Evolutionary conservation across 2,113 vertebrate genomes (phyloP).

Genomic region (Tringa solitaria): DNA sequence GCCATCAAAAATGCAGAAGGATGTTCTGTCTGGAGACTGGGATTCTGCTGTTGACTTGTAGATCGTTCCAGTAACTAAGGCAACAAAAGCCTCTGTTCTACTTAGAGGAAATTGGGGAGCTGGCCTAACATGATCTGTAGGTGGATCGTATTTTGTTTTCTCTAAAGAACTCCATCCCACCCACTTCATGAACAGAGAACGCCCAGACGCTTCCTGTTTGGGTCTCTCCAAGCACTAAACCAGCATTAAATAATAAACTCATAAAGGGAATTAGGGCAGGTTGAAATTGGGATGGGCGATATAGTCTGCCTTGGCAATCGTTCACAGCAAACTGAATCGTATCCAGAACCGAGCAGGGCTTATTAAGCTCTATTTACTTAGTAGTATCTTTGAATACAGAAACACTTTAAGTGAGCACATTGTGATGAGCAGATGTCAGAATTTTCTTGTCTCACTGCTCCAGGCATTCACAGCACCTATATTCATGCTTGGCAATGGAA

Average conservation of each 20-base stretch:
- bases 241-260: constrained; percentile 55
- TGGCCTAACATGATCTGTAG: constrained; percentile 38
- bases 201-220: constrained; percentile 59
- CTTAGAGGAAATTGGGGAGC: constrained; percentile 34
- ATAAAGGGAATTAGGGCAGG: constrained; percentile 52
- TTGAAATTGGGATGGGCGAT: constrained; percentile 25
- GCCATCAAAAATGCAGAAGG: background rate
- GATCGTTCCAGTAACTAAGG: constrained; percentile 36
- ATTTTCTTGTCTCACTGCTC: background rate
- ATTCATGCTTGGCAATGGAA: background rate
- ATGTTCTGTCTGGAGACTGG: background rate
- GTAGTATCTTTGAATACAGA: background rate
- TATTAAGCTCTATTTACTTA: background rate
- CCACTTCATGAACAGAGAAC: constrained; percentile 43
- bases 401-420: background rate
- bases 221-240: constrained; percentile 23
- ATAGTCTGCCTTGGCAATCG: constrained; percentile 22
- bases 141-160: constrained; percentile 54
- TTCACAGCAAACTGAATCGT: constrained; percentile 37
- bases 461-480: background rate
- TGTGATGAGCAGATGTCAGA: background rate
- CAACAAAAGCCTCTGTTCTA: constrained; percentile 32
- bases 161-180: constrained; percentile 44
- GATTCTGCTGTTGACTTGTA: constrained; percentile 39
- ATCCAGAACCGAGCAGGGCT: constrained; percentile 6